Base-by-base conservation (phyloP, 2,888 invertebrate species). In the Spodoptera littoralis region DNA sequence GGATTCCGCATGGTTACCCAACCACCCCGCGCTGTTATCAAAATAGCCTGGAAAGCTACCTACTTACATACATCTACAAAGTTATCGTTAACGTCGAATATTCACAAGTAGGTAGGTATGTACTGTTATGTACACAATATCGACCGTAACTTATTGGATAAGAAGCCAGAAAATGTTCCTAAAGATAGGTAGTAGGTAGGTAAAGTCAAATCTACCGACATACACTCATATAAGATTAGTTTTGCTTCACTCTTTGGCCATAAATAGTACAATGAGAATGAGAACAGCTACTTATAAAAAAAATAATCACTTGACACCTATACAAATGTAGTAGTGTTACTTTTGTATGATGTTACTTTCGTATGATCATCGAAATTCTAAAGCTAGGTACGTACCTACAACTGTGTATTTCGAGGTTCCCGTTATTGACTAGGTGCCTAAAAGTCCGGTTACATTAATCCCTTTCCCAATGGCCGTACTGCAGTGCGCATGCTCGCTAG, bases 401-500 rank as follows among this genome's bases (percentile, higher is more conserved):
- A 48, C n/a, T 5, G 27, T 22, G 27, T 48, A n/a, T 30, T 48
- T n/a, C 8, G 47, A 43, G 44, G 27, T 52, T 46, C 46, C 1
- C 41, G 44, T 41, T 69, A 68, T 59, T 68, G 54, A 58, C 54
- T 45, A 22, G 13, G 44, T 43, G 27, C 12, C 48, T 52, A 52
- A n/a, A 49, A 13, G 47, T 42, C 18, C 24, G 43, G 43, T 46
- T 52, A 52, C 55, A 48, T 61, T 41, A 42, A 18, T 30, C 43
- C 46, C 11, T 51, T 51, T 50, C 6, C 48, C 54, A 43, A 60
- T 54, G 54, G 73, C n/a, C 56, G 42, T 51, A 36, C 42, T 63
- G 52, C 30, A 55, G 42, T 86, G 88, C 88, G 89, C 89, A 89
- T 88, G 89, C 69, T 73, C 81, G 71, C 73, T 56, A 46, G 62